Base-by-base conservation (phyloP, 2,113 vertebrate genomes). In the Coreoperca whiteheadi region DNA sequence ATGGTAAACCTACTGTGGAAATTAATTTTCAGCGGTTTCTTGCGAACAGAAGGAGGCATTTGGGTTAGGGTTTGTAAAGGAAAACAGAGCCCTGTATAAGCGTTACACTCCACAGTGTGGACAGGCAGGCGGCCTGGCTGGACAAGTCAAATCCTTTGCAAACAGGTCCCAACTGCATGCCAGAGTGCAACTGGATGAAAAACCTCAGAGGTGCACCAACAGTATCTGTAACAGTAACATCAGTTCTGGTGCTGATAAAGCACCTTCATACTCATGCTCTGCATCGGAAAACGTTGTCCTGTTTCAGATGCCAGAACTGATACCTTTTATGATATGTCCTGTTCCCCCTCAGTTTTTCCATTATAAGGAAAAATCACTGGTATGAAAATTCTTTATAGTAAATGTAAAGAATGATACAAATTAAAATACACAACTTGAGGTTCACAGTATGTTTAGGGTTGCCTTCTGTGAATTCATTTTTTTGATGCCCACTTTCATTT, bases 11-110 rank as follows among this genome's bases (percentile, higher is more conserved):
- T 60, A 4, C 57, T 64, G 77, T 64, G 41, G 67, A 73, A 64
- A 77, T 64, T 32, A 12, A 90, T 87, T 69, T n/a, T 87, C 59
- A 65, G 54, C 15, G 30, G 6, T n/a, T 50, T 61, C 34, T 67
- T 4, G 67, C 21, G 6, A 79, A 66, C 70, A 76, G 68, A 32
- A 43, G 59, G 81, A 77, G 41, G 32, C 14, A 39, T 88, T 79
- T 59, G 67, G 54, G 28, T 50, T 25, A 46, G 46, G n/a, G 66
- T 63, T 53, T 63, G 75, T 73, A 48, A 77, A 80, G 34, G 70
- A 81, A 83, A 82, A 88, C 71, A 79, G 71, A 79, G 50, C 71
- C 53, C 28, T 61, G 4, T 65, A 23, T 41, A 76, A 75, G 60
- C 6, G 8, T 16, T 14, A 6, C 69, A 68, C 82, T 70, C 51